These are phyloP conservation scores for Actinostola sp. DNA, from an alignment of 92 coral and sea anemone genomes.

Conservation along the genomic window DNA sequence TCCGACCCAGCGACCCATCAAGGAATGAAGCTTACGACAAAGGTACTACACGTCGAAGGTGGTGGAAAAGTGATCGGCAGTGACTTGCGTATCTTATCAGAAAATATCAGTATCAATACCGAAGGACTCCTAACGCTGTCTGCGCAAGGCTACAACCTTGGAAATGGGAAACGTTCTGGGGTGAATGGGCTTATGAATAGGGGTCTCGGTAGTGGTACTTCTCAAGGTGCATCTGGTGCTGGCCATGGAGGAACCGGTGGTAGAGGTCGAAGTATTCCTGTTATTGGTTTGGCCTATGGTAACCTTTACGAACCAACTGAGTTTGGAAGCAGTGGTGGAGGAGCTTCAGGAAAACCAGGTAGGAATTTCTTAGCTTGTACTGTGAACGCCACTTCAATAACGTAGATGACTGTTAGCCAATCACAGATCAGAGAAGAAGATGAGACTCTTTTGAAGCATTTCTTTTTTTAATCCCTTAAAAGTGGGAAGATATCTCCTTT, in stretches of 20 bases:
- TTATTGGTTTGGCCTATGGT: conserved; percentile 66
- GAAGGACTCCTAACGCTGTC: conserved; percentile 51
- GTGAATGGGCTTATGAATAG: conserved; percentile 53
- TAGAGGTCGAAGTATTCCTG: conserved; percentile 36
- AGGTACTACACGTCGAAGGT: conserved; percentile 66
- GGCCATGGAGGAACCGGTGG: conserved; percentile 86
- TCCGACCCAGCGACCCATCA: conserved; percentile 63
- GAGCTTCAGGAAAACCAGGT: conserved; percentile 59
- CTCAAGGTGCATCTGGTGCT: conserved; percentile 69
- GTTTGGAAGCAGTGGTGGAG: conserved; percentile 82
- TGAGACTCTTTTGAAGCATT: too few relatives aligned
- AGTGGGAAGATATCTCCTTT: too few relatives aligned
- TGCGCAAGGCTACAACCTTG: conserved; percentile 56
- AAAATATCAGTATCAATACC: conserved; percentile 62
- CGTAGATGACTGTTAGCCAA: too few relatives aligned
- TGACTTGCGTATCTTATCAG: conserved; percentile 49
- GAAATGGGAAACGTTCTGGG: conserved; percentile 50
- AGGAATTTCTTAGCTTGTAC: too few relatives aligned
- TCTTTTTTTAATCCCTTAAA: too few relatives aligned
- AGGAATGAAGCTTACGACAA: conserved; percentile 68
- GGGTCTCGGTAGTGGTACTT: conserved; percentile 61
- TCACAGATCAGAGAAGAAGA: too few relatives aligned
- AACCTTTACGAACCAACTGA: conserved; percentile 71
- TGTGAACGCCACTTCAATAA: too few relatives aligned
- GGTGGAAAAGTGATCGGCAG: conserved; percentile 69